Conservation (phyloP, 2,797 vertebrate genomes). For the Enoplosus armatus region DNA sequence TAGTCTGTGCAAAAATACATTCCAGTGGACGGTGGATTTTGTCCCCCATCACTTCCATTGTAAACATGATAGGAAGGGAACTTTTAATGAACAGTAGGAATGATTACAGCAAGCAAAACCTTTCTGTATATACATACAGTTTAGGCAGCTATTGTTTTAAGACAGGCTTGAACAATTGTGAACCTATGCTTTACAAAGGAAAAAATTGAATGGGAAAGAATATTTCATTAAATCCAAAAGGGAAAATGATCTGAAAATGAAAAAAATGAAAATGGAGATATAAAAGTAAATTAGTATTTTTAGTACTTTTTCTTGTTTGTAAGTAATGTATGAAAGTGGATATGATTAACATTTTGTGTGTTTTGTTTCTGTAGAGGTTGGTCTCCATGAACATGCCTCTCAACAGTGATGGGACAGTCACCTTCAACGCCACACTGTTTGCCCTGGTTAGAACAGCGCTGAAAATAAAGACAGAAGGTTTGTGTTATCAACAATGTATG, state of each 20-base stretch:
- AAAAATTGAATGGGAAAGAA: background rate
- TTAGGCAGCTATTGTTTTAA: too few species aligned
- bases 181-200: too few species aligned
- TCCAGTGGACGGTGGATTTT: too few species aligned
- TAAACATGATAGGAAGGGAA: too few species aligned
- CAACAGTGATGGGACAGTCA: slow-evolving; percentile 95
- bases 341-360: background rate
- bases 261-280: too few species aligned
- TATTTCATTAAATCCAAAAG: background rate
- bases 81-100: too few species aligned
- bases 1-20: too few species aligned
- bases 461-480: slow-evolving; percentile 97
- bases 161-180: background rate
- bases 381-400: slow-evolving; percentile 98
- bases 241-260: background rate
- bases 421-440: slow-evolving; percentile 96
- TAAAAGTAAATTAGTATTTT: background rate
- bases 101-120: too few species aligned
- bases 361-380: slow-evolving; percentile 85
- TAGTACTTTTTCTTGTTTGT: background rate
- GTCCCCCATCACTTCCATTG: too few species aligned
- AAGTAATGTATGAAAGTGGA: background rate
- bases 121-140: too few species aligned
- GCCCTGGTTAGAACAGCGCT: slow-evolving; percentile 93
- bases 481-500: slow-evolving; percentile 11